A percentile compares a stretch with the other conserved stretches of the same genome.
These are phyloP conservation scores for Coenobita brevimanus DNA, from an alignment of 1,140 invertebrate species.

Conservation along the genomic window DNA sequence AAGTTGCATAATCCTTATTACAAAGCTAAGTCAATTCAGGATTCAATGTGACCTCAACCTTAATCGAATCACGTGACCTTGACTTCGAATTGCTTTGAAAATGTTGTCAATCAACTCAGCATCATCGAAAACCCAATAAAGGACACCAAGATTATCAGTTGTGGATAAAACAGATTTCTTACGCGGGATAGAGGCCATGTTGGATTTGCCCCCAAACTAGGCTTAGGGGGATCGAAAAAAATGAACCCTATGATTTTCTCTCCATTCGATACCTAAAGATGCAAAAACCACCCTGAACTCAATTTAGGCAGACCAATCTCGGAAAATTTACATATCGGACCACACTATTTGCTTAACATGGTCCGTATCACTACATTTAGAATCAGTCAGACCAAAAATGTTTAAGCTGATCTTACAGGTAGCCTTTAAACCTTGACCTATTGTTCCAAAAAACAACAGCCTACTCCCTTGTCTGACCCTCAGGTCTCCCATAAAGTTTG, in stretches of 20 bases:
- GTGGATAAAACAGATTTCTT: too few relatives aligned
- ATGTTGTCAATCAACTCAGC: background rate
- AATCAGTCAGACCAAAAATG: background rate
- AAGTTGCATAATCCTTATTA: conserved; percentile 17
- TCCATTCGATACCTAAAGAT: too few relatives aligned
- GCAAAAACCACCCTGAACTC: too few relatives aligned
- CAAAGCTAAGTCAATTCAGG: background rate
- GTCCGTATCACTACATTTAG: too few relatives aligned
- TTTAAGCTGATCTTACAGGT: background rate
- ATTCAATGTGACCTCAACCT: background rate
- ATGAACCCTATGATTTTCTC: too few relatives aligned
- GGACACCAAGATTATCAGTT: too few relatives aligned
- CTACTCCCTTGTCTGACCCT: too few relatives aligned
- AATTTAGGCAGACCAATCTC: too few relatives aligned
- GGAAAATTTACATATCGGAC: background rate
- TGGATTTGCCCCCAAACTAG: background rate
- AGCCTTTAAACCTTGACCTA: background rate
- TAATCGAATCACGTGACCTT: background rate
- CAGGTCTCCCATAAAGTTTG: too few relatives aligned
- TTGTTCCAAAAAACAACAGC: too few relatives aligned
- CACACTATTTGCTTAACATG: background rate
- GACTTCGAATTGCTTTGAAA: conserved; percentile 4
- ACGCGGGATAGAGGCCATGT: too few relatives aligned
- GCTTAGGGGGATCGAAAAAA: conserved; percentile 1
- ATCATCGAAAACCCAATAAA: background rate